phyloP scores from a whole-genome alignment of 2,797 vertebrate genomes.

The Hoplostethus mediterraneus region DNA sequence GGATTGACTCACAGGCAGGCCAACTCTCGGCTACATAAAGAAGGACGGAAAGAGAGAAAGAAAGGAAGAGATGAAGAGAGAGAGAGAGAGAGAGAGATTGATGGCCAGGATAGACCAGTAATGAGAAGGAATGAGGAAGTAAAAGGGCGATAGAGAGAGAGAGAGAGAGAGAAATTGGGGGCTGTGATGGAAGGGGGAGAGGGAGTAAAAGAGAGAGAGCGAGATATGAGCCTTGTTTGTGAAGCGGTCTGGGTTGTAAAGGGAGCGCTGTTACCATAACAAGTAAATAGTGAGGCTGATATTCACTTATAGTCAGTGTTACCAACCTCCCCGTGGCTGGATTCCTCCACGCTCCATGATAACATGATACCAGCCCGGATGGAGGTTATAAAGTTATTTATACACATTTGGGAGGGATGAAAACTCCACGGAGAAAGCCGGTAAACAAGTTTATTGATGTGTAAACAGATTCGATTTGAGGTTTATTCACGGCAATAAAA shows the following conservation, averaged over 20 bases:
- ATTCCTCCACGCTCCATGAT: constrained; percentile 23
- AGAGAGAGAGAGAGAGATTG: not conserved
- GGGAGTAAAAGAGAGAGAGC: not conserved
- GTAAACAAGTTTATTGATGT: constrained; percentile 18
- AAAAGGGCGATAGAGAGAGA: constrained; percentile 8
- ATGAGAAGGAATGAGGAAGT: constrained; percentile 22
- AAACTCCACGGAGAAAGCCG: constrained; percentile 18
- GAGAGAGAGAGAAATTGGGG: not conserved
- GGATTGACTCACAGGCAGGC: constrained; percentile 67
- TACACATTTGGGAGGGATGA: constrained; percentile 34
- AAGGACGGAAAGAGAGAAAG: not conserved
- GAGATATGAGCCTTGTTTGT: constrained; percentile 54
- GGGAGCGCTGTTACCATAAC: constrained; percentile 72
- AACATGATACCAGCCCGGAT: constrained; percentile 49
- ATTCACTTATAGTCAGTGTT: constrained; percentile 48
- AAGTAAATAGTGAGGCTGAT: constrained; percentile 70
- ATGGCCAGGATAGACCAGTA: not conserved
- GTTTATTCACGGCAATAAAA: not conserved
- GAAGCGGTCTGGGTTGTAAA: constrained; percentile 54
- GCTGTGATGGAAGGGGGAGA: not conserved
- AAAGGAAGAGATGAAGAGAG: constrained; percentile 2
- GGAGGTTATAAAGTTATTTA: constrained; percentile 52
- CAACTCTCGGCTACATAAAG: constrained; percentile 22
- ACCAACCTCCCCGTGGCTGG: constrained; percentile 42
- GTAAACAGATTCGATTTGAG: not conserved